phyloP scores from a whole-genome alignment of 2,888 invertebrate species.

The Tipula vernalis region DNA sequence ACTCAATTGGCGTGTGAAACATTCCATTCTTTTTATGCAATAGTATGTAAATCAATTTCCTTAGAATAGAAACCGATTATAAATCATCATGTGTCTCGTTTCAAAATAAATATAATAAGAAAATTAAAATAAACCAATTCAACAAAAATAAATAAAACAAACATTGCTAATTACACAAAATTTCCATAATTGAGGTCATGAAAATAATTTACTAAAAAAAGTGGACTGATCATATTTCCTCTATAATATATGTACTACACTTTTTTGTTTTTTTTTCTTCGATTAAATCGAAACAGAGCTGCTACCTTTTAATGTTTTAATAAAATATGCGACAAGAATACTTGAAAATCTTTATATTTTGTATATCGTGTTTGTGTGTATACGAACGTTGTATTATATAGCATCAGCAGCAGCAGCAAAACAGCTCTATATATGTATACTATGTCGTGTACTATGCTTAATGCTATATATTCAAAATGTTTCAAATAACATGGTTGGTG shows the following conservation, averaged over 20 bases:
- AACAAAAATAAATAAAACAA: background rate
- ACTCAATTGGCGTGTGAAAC: background rate
- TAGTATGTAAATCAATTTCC: background rate
- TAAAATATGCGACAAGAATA: background rate
- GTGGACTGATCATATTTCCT: background rate
- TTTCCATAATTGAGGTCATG: background rate
- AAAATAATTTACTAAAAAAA: background rate
- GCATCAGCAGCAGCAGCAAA: background rate
- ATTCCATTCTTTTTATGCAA: background rate
- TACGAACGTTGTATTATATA: background rate
- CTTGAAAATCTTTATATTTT: background rate
- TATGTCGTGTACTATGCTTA: background rate
- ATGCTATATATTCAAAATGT: slow-evolving; percentile 4
- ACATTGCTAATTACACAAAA: background rate
- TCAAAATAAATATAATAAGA: background rate
- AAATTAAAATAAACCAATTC: background rate
- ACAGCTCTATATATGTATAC: background rate
- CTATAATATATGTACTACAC: background rate
- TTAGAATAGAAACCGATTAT: background rate
- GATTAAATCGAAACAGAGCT: background rate
- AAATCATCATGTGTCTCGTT: background rate
- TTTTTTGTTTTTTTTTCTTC: background rate
- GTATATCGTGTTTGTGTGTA: background rate
- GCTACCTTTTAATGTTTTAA: background rate
- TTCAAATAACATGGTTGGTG: background rate